Base-by-base conservation (phyloP, 2,113 vertebrate species). In the Toxotes chatareus region DNA sequence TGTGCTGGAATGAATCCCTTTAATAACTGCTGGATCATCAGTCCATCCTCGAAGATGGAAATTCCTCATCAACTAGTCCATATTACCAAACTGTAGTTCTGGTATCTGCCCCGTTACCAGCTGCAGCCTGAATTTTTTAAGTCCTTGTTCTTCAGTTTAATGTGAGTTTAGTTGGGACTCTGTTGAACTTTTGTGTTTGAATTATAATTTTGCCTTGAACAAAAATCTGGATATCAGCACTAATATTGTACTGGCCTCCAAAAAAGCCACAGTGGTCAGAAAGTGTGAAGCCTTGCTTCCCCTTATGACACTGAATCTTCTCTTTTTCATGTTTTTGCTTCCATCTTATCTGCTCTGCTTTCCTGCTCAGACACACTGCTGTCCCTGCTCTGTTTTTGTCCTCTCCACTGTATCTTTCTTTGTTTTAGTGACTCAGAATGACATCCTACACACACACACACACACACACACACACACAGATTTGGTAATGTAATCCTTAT, bases 401-500 rank as follows among this genome's bases (percentile, higher is more conserved):
- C 51, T 66, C 14, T 49, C 16, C n/a, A 42, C 60, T 78, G 59
- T 66, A 61, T 77, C 47, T 80, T 31, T 46, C 72, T 79, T 82
- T 83, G 82, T 86, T 80, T 89, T 82, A 78, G 34, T 65, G 53
- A 57, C 53, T 56, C 40, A 19, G 31, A 73, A 67, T 27, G 27
- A 27, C 74, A 77, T 73, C 31, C 65, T 71, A 47, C 71, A 68
- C 55, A 64, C 61, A 74, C 31, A 19, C 66, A 73, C 40, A 70
- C 59, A 49, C 79, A 80, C 23, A 51, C 53, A 56, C 76, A 69
- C 47, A 79, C 70, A 70, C 31, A 65, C 36, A 34, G 60, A 82
- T 80, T 82, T 55, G 13, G 63, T 86, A 81, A 76, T 85, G 70
- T 81, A 64, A 74, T 72, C 66, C 82, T 83, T 84, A 89, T 88